These are phyloP conservation scores for Saiga tatarica DNA, from an alignment of 2,113 vertebrate species.

Conservation along the genomic window DNA sequence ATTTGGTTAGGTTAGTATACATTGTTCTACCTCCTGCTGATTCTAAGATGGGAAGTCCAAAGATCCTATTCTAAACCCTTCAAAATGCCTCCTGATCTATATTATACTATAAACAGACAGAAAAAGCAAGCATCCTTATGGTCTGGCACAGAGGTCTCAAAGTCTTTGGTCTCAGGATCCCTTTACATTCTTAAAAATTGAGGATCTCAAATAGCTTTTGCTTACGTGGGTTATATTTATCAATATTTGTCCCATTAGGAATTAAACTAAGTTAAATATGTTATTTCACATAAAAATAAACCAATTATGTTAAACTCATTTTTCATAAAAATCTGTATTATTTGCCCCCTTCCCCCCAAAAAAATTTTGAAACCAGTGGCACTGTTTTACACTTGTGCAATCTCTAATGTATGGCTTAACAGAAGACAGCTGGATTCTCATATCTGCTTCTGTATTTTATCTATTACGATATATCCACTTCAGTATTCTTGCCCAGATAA, in stretches of 20 bases:
- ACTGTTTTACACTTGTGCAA: background rate
- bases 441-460: background rate
- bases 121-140: background rate
- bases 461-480: background rate
- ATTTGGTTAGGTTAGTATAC: background rate
- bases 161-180: background rate
- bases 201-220: background rate
- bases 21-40: background rate
- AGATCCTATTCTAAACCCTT: background rate
- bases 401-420: background rate
- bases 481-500: background rate
- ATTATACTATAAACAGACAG: background rate
- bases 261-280: slow-evolving; percentile 21
- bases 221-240: background rate
- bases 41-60: background rate
- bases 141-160: background rate
- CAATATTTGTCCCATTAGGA: background rate
- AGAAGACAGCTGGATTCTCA: background rate
- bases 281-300: background rate
- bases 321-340: background rate
- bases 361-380: background rate
- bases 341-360: background rate
- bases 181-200: background rate
- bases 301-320: background rate
- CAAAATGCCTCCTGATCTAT: background rate